phyloP scores from a whole-genome alignment of 2,797 vertebrate species.

The Falco concolor region DNA sequence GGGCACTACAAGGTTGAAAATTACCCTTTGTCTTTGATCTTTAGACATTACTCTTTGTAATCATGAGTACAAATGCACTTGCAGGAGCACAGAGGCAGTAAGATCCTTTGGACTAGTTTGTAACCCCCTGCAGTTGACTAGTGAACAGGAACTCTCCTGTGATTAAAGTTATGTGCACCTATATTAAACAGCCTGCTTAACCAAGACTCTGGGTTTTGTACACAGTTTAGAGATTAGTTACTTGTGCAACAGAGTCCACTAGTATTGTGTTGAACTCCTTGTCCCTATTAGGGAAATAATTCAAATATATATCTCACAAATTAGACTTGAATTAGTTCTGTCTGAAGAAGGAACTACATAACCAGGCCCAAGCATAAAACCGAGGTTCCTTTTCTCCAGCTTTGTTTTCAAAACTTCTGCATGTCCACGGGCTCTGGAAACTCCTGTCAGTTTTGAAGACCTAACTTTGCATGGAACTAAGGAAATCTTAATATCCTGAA shows the following conservation, averaged over 20 bases:
- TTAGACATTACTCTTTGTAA: background rate
- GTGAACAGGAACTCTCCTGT: background rate
- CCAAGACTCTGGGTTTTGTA: background rate
- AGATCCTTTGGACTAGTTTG: background rate
- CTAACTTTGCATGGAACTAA: background rate
- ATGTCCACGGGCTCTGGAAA: background rate
- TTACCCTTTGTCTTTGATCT: conserved; percentile 36
- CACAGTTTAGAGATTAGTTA: background rate
- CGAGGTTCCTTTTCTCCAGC: background rate
- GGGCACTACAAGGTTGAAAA: conserved; percentile 36
- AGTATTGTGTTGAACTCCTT: background rate
- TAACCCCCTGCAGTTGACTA: background rate
- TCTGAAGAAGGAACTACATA: background rate
- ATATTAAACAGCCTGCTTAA: background rate
- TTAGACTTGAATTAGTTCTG: background rate
- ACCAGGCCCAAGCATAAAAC: background rate
- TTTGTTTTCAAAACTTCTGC: background rate
- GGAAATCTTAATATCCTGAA: background rate
- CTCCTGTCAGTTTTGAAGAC: background rate
- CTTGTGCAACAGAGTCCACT: background rate
- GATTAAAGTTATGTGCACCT: background rate
- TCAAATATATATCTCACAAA: background rate
- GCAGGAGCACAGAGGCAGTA: background rate
- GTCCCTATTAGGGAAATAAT: background rate
- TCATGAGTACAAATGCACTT: background rate